Evolutionary conservation across 2,888 invertebrate species (phyloP).

Genomic region (Stenoptilia bipunctidactyla): DNA sequence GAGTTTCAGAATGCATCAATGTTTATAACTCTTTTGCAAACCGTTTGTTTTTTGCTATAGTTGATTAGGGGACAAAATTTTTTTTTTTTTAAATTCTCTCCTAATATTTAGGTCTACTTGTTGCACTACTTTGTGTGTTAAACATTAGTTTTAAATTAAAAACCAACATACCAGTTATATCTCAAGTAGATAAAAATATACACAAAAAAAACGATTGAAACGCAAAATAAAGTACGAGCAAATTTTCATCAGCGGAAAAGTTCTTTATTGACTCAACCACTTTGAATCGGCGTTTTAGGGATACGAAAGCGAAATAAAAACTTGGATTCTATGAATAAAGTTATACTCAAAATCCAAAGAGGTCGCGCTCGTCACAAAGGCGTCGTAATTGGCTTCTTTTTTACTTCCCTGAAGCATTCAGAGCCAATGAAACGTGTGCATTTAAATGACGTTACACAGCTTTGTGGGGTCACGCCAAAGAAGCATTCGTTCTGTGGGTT

Average conservation of each 20-base stretch:
- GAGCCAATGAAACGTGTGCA: slow-evolving; percentile 72
- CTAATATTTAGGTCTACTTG: no score
- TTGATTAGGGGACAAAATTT: no score
- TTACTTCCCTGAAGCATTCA: slow-evolving; percentile 69
- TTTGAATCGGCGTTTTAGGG: not conserved
- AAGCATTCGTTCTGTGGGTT: slow-evolving; percentile 4
- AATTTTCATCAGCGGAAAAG: not conserved
- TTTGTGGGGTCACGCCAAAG: slow-evolving; percentile 68
- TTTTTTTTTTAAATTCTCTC: no score
- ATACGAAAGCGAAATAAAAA: slow-evolving; percentile 40
- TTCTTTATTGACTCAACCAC: not conserved
- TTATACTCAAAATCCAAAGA: slow-evolving; percentile 64
- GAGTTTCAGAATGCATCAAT: no score
- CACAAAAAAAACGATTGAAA: no score
- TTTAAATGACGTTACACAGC: slow-evolving; percentile 68
- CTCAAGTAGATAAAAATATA: no score
- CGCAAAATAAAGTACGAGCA: no score
- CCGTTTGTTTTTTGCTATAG: no score
- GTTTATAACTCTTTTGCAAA: no score
- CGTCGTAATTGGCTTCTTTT: slow-evolving; percentile 70
- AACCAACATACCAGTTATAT: no score
- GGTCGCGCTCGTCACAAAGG: slow-evolving; percentile 59
- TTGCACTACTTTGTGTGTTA: no score
- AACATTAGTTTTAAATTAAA: no score
- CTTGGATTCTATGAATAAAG: slow-evolving; percentile 50